phyloP scores from a whole-genome alignment of 2,888 invertebrate genomes.

The Zygaena filipendulae region DNA sequence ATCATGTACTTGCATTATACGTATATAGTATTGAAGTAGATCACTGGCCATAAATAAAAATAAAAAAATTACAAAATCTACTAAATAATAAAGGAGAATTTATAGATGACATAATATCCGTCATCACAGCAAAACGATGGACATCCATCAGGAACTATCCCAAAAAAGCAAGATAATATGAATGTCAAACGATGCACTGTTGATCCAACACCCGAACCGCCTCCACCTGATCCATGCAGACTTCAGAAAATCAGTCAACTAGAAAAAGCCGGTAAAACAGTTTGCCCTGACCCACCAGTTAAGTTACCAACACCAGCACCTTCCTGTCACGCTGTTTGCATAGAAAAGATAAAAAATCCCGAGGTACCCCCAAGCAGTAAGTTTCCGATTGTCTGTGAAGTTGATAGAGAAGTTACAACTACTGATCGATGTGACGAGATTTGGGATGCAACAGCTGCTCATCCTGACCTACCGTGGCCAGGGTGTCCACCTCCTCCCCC shows the following conservation, averaged over 20 bases:
- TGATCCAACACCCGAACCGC: conserved; percentile 24
- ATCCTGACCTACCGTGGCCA: conserved; percentile 26
- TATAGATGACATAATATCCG: conserved; percentile 10
- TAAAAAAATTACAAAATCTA: neutral
- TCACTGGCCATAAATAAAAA: neutral
- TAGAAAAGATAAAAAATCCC: conserved; percentile 41
- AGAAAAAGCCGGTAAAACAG: conserved; percentile 30
- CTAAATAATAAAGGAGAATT: conserved; percentile 1
- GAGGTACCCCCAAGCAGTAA: conserved; percentile 16
- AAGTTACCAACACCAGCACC: conserved; percentile 23
- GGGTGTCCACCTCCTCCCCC: conserved; percentile 27
- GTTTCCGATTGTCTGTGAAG: conserved; percentile 24
- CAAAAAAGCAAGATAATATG: conserved; percentile 26
- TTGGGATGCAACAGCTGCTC: conserved; percentile 16
- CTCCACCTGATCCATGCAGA: conserved; percentile 27
- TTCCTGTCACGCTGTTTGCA: conserved; percentile 30
- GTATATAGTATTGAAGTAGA: too few species aligned
- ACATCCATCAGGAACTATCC: too few species aligned
- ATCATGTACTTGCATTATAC: too few species aligned
- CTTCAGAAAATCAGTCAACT: conserved; percentile 26
- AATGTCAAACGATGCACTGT: conserved; percentile 33
- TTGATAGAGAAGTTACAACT: conserved; percentile 25
- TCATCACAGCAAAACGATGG: conserved; percentile 13
- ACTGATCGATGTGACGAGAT: conserved; percentile 32
- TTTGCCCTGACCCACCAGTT: conserved; percentile 29